phyloP scores from a whole-genome alignment of 2,888 invertebrate genomes.

The Tetramorium bicarinatum region DNA sequence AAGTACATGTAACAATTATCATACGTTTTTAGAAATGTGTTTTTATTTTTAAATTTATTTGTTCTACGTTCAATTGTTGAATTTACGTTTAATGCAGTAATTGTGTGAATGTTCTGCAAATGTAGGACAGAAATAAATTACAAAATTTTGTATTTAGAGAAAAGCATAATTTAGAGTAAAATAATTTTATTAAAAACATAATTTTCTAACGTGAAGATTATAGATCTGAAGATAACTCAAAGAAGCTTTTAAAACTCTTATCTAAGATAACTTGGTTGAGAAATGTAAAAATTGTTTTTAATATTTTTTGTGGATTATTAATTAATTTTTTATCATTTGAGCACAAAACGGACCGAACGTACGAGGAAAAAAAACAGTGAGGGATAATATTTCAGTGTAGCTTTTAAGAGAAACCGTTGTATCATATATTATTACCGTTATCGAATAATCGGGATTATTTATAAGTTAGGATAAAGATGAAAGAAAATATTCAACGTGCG shows the following conservation, averaged over 20 bases:
- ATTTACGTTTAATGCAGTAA: neutral
- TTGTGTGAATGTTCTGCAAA: neutral
- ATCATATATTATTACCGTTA: constrained; percentile 64
- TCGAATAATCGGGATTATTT: constrained; percentile 58
- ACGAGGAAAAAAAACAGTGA: constrained; percentile 37
- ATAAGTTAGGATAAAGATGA: constrained; percentile 12
- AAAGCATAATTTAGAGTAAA: neutral
- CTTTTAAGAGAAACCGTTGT: constrained; percentile 57
- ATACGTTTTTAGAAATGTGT: neutral
- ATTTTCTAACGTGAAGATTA: neutral
- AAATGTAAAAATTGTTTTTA: constrained; percentile 1
- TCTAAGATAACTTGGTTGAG: neutral
- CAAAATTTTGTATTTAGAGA: neutral
- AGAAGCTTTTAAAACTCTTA: neutral
- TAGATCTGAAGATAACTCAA: neutral
- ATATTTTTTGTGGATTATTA: constrained; percentile 26
- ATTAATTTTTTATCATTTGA: constrained; percentile 19
- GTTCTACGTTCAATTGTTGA: neutral
- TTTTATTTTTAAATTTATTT: constrained; percentile 1
- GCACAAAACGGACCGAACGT: constrained; percentile 33
- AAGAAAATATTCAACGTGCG: constrained; percentile 19
- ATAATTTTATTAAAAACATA: neutral
- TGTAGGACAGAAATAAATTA: neutral
- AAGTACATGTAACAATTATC: neutral
- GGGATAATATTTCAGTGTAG: constrained; percentile 50